Base-by-base conservation (phyloP, 1,140 invertebrate genomes). In the Sesamia nonagrioides region DNA sequence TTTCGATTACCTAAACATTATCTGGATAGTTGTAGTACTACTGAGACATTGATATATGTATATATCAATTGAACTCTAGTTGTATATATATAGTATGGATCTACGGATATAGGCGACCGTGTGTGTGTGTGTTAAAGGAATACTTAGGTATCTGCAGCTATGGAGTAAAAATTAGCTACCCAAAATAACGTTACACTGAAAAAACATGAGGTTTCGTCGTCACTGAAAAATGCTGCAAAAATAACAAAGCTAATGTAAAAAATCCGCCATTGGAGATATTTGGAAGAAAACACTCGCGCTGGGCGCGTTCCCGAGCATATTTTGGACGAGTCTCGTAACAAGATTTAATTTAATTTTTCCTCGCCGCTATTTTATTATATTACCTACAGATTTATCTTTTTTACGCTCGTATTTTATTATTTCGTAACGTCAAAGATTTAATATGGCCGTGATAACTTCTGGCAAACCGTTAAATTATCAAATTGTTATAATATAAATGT, bases 321-420 rank as follows among this genome's bases (percentile, higher is more conserved):
- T 72, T 72, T 61, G 60, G 60, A 18, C 75, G 76, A 72, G 72
- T 72, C 35, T 68, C 79, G 69, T 52, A 52, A 79, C 77, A 79
- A 80, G 80, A 80, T 80, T 77, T 83, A 82, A 85, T 83, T 66
- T 81, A 58, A 74, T 74, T 42, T 69, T 85, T 76, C 66, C 75
- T 75, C 56, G 74, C 61, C 78, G 61, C 52, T 74, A 63, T 83
- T 75, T 77, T 80, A 80, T 85, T 78, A 80, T 80, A 80, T 84
- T 82, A 66, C 61, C 61, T 66, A 78, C 79, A 56, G 35, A 75
- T 54, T 82, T 78, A 80, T 77, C 71, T 83, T 85, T 80, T 82
- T 82, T 82, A 42, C 72, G 69, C 74, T 78, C 66, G 66, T 52
- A 52, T 66, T 84, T 80, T 84, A 80, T 80, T 80, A 78, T 78